Percentiles rank a stretch among this genome's conserved stretches.
Conservation (phyloP, 2,888 invertebrate genomes). For the Alloscopus bannaensis region DNA sequence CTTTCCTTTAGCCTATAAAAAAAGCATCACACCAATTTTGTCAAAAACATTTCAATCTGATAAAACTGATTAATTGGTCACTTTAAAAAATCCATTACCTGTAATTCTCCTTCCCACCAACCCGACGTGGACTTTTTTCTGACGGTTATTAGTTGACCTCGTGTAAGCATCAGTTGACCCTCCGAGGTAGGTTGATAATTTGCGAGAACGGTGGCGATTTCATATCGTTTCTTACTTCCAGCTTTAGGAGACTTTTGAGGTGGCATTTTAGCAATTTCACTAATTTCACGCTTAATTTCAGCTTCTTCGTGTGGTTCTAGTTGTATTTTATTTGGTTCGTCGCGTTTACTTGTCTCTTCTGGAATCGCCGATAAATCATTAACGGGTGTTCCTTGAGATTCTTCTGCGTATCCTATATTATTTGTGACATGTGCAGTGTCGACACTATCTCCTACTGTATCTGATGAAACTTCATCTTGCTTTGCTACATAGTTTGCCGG, state of each 20-base stretch:
- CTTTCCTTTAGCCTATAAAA: slow-evolving; percentile 81
- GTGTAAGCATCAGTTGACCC: slow-evolving; percentile 92
- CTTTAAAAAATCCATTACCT: too few species aligned
- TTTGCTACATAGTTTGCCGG: slow-evolving; percentile 97
- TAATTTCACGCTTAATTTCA: slow-evolving; percentile 73
- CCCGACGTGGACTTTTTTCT: slow-evolving; percentile 97
- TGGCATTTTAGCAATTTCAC: slow-evolving; percentile 62
- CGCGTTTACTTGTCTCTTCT: slow-evolving; percentile 26
- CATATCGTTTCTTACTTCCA: slow-evolving; percentile 75
- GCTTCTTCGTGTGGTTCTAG: slow-evolving; percentile 73
- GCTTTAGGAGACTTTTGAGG: slow-evolving; percentile 71
- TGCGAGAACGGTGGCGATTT: slow-evolving; percentile 96
- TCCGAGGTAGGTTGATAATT: slow-evolving; percentile 88
- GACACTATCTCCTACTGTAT: slow-evolving; percentile 22
- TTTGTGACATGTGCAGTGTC: slow-evolving; percentile 39
- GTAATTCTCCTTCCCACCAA: slow-evolving; percentile 99
- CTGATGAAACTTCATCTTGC: slow-evolving; percentile 77
- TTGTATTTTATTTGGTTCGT: slow-evolving; percentile 56
- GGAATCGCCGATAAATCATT: slow-evolving; percentile 41
- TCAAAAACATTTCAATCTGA: too few species aligned
- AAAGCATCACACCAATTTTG: too few species aligned
- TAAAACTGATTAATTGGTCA: too few species aligned
- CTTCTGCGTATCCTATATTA: slow-evolving; percentile 47
- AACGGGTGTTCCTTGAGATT: slow-evolving; percentile 27
- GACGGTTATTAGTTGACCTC: slow-evolving; percentile 96